phyloP scores from a whole-genome alignment of 1,140 invertebrate species.

The Brachionus rubens region DNA sequence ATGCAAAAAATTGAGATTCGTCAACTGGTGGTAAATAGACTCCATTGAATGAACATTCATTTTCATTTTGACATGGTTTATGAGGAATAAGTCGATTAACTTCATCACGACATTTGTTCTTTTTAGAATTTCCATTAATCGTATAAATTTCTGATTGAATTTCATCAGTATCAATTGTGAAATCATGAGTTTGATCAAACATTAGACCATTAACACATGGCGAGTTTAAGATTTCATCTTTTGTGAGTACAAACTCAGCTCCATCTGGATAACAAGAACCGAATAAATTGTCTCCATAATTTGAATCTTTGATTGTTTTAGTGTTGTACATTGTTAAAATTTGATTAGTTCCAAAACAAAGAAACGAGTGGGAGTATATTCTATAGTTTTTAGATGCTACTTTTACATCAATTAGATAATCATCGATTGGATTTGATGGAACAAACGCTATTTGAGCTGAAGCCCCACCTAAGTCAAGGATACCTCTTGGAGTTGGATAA shows the following conservation, averaged over 20 bases:
- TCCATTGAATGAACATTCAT: slow-evolving; percentile 27
- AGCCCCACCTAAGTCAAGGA: slow-evolving; percentile 64
- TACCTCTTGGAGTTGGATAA: slow-evolving; percentile 52
- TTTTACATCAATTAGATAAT: slow-evolving; percentile 26
- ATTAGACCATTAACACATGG: slow-evolving; percentile 30
- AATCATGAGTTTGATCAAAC: slow-evolving; percentile 26
- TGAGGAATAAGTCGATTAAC: slow-evolving; percentile 20
- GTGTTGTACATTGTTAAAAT: slow-evolving; percentile 27
- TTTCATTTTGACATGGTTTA: not conserved
- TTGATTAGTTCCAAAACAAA: slow-evolving; percentile 41
- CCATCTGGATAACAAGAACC: slow-evolving; percentile 37
- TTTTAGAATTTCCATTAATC: slow-evolving; percentile 40
- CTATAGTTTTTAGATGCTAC: not conserved
- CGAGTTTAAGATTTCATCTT: slow-evolving; percentile 20
- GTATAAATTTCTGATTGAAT: not conserved
- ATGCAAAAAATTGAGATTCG: slow-evolving; percentile 28
- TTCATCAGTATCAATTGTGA: not conserved
- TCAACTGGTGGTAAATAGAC: slow-evolving; percentile 30
- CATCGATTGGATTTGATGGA: slow-evolving; percentile 49
- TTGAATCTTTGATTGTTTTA: not conserved
- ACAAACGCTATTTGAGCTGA: slow-evolving; percentile 64
- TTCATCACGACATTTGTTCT: slow-evolving; percentile 36
- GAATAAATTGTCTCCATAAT: not conserved
- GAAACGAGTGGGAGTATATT: slow-evolving; percentile 11
- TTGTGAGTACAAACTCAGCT: not conserved